Evolutionary conservation across 2,797 vertebrate species (phyloP).

Genomic region (Bucorvus abyssinicus): DNA sequence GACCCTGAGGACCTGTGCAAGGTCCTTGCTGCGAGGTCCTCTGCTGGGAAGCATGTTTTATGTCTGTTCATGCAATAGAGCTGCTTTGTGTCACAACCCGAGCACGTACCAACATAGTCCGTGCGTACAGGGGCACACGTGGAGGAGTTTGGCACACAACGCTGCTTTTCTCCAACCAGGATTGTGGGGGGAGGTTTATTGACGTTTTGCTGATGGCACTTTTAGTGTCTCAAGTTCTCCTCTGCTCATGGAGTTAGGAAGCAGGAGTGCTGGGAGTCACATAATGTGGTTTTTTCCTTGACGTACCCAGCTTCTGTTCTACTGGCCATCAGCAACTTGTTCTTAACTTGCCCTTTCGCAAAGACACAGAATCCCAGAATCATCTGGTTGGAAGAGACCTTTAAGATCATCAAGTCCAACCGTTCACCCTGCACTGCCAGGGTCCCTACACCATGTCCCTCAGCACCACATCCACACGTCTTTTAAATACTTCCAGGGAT

Average conservation of each 20-base stretch:
- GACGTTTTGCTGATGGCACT: not conserved
- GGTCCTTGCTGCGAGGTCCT: not conserved
- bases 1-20: not conserved
- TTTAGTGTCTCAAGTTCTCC: not conserved
- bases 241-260: not conserved
- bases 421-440: no score
- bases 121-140: rapidly evolving
- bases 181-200: not conserved
- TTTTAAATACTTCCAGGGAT: no score
- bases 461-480: no score
- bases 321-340: not conserved
- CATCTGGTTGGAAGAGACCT: no score
- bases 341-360: not conserved
- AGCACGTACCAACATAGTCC: rapidly evolving
- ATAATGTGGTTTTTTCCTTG: rapidly evolving
- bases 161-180: not conserved
- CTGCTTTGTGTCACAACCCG: not conserved
- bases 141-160: not conserved
- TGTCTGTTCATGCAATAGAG: not conserved
- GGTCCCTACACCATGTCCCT: no score
- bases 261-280: not conserved
- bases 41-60: not conserved
- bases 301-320: not conserved
- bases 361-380: not conserved
- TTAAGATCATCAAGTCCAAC: no score